Conservation (phyloP, 2,797 vertebrate genomes). For the Petrocephalus sullivani region DNA sequence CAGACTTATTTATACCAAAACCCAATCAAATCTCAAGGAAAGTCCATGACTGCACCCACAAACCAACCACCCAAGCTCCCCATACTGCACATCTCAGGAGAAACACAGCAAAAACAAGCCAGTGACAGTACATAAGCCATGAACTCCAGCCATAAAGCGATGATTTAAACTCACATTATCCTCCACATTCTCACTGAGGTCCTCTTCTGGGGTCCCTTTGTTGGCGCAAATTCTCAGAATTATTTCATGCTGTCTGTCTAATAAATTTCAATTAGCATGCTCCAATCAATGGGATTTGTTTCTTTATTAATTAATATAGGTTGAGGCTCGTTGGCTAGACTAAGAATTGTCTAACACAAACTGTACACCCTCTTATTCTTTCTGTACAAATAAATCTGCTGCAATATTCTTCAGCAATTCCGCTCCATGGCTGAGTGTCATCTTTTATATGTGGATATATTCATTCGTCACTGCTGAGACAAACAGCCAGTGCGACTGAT, state of each 20-base stretch:
- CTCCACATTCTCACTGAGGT: not conserved
- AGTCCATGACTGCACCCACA: not conserved
- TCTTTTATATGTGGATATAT: not conserved
- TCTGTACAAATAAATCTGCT: constrained; percentile 66
- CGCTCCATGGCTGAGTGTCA: not conserved
- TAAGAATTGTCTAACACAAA: constrained; percentile 44
- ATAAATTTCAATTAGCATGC: constrained; percentile 21
- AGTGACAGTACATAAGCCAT: not conserved
- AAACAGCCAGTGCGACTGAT: not conserved
- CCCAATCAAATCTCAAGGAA: not conserved
- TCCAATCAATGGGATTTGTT: constrained; percentile 33
- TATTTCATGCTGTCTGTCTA: not conserved
- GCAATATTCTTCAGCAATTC: constrained; percentile 59
- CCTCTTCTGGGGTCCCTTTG: not conserved
- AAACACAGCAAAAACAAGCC: not conserved
- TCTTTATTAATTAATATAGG: constrained; percentile 19
- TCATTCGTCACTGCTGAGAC: not conserved
- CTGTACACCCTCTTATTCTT: constrained; percentile 50
- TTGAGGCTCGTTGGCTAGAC: constrained; percentile 41
- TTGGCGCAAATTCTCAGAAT: not conserved
- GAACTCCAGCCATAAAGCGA: not conserved
- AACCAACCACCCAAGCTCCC: not conserved
- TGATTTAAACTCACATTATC: not conserved
- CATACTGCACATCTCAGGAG: not conserved
- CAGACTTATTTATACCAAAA: not conserved